Base-by-base conservation (phyloP, 1,140 invertebrate genomes). In the Phenacoccus solenopsis region DNA sequence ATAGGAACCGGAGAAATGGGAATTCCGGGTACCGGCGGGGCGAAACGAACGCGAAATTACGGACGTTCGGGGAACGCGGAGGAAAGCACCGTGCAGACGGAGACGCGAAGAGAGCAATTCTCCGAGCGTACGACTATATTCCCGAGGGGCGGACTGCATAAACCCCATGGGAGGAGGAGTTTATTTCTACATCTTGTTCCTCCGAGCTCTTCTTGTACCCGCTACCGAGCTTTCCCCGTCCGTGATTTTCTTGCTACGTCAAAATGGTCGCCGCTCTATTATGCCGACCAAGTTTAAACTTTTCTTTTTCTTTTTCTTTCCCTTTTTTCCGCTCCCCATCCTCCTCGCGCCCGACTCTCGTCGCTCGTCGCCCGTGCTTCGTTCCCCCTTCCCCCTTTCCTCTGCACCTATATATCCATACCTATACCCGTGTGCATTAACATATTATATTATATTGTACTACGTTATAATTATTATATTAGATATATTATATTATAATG, bases 61-160 rank as follows among this genome's bases (percentile, higher is more conserved):
- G n/a, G n/a, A n/a, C 5, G 38, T 16, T 3, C 38, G 38, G 38
- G 38, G 38, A 16, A 16, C 38, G 20, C 38, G 38, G 38, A 16
- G 38, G 13, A 49, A 49, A 49, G 38, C 20, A 49, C 20, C 38
- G 38, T n/a, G 38, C 12, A 49, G 38, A 49, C 38, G 59, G 59
- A 64, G 59, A 64, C 59, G 59, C 59, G 59, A 9, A 22, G 25
- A 1, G 59, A 22, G 59, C 59, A 64, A 64, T 64, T 64, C 59
- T 64, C 59, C 59, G 59, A 68, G 70, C 64, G 70, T 25, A 68
- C 35, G 32, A 67, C 32, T 68, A 71, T 69, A 49, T 59, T 70
- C 69, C 69, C 69, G 59, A 70, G 69, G 69, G 69, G 49, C 69
- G 69, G 69, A 70, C 69, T 64, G 49, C 69, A 70, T 69, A 61